Evolutionary conservation across 2,113 vertebrate genomes (phyloP).

Genomic region (Actinemys pallida): DNA sequence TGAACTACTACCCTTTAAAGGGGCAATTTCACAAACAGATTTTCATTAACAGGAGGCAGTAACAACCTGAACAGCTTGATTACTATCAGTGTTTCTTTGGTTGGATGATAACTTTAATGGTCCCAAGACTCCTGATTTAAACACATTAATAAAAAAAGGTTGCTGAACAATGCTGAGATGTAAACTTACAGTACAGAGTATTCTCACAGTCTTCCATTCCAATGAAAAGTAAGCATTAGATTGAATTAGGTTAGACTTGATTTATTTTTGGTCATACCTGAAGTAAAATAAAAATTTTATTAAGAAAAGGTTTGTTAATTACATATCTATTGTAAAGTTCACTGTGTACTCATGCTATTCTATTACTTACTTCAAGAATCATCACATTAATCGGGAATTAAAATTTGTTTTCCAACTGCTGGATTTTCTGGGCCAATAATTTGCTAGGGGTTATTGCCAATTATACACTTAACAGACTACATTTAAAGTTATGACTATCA

Average conservation of each 20-base stretch:
- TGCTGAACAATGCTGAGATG: constrained; percentile 14
- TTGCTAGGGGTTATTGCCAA: constrained; percentile 41
- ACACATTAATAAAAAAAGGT: background rate
- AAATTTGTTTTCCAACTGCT: constrained; percentile 45
- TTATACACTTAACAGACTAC: constrained; percentile 21
- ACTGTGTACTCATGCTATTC: constrained; percentile 19
- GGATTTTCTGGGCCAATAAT: constrained; percentile 28
- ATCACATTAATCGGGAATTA: constrained; percentile 48
- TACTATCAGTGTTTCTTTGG: constrained; percentile 8
- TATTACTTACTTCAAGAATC: constrained; percentile 50
- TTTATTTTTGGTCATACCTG: constrained; percentile 15
- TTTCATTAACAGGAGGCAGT: background rate
- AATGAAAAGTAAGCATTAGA: constrained; percentile 45
- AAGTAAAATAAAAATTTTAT: constrained; percentile 23
- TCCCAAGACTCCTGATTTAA: constrained; percentile 47
- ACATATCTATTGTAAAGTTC: background rate
- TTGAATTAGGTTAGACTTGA: background rate
- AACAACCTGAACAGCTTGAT: constrained; percentile 12
- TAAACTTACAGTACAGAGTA: background rate
- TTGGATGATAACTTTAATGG: constrained; percentile 39
- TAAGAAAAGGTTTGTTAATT: constrained; percentile 37
- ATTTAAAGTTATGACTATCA: constrained; percentile 52
- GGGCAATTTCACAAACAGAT: background rate
- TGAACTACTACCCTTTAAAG: background rate
- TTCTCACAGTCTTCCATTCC: background rate